These are phyloP conservation scores for Phortica variegata DNA, from an alignment of 1,140 invertebrate genomes.

Conservation along the genomic window DNA sequence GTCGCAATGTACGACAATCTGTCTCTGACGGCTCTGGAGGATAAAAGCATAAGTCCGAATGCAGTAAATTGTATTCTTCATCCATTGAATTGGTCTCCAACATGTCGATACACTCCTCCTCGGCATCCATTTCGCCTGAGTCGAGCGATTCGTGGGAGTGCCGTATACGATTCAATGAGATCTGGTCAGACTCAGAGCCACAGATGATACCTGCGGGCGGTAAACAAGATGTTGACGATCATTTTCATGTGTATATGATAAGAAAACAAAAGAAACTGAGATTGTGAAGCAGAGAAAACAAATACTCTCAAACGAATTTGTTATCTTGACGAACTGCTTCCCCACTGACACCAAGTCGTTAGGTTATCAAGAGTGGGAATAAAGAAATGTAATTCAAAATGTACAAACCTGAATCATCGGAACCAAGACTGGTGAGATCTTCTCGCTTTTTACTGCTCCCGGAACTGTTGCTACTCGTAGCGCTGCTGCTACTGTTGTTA, in stretches of 20 bases:
- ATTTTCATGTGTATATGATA: constrained; percentile 21
- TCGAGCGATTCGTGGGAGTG: constrained; percentile 71
- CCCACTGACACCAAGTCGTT: no score
- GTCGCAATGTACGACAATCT: constrained; percentile 41
- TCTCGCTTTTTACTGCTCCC: constrained; percentile 60
- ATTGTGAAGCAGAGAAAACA: no score
- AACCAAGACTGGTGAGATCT: constrained; percentile 74
- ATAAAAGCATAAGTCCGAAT: constrained; percentile 47
- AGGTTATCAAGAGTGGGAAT: no score
- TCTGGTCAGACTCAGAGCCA: constrained; percentile 65
- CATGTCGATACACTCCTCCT: constrained; percentile 59
- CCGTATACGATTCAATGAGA: constrained; percentile 55
- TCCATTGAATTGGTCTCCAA: constrained; percentile 54
- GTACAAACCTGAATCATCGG: constrained; percentile 74
- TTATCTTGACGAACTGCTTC: neutral
- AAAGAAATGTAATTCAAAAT: no score
- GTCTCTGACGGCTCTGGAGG: constrained; percentile 23
- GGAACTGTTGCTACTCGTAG: constrained; percentile 26
- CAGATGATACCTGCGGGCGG: constrained; percentile 67
- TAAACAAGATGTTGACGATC: constrained; percentile 16
- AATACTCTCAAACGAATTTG: no score
- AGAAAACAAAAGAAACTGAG: neutral
- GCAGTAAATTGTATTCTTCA: constrained; percentile 48
- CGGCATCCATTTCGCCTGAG: constrained; percentile 65
- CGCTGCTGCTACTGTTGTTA: constrained; percentile 11